Evolutionary conservation across 2,888 invertebrate species (phyloP).

Genomic region (Aradus depressus): DNA sequence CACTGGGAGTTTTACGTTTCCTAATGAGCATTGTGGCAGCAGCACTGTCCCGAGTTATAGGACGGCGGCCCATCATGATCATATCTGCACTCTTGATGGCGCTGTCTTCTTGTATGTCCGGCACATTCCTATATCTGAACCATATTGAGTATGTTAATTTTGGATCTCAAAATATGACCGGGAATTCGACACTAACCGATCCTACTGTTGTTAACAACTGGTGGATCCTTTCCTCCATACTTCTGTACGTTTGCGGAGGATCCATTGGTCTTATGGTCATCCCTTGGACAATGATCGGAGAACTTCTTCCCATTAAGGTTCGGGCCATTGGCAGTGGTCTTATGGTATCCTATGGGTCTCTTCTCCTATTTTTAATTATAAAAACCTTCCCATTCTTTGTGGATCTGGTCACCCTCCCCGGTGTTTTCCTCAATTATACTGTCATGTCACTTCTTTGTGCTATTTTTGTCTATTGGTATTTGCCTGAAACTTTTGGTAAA

Average conservation of each 20-base stretch:
- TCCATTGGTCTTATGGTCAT: constrained; percentile 45
- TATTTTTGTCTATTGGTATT: constrained; percentile 40
- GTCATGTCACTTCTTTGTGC: constrained; percentile 39
- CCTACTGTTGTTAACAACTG: constrained; percentile 8
- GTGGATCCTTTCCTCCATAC: constrained; percentile 37
- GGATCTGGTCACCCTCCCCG: constrained; percentile 37
- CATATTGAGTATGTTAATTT: constrained; percentile 18
- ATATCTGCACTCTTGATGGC: constrained; percentile 45
- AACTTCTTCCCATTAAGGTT: constrained; percentile 43
- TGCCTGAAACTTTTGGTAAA: constrained; percentile 49
- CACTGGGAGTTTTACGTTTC: constrained; percentile 44
- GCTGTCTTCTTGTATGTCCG: constrained; percentile 33
- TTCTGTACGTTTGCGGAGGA: constrained; percentile 44
- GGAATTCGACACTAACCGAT: not conserved
- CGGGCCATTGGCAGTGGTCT: constrained; percentile 43
- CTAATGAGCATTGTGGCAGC: constrained; percentile 42
- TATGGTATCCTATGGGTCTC: constrained; percentile 43
- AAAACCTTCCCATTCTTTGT: constrained; percentile 43
- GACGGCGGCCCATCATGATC: constrained; percentile 42
- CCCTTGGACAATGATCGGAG: constrained; percentile 48
- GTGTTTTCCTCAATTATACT: constrained; percentile 42
- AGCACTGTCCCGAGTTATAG: constrained; percentile 40
- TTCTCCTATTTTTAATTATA: constrained; percentile 44
- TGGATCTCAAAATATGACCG: not conserved
- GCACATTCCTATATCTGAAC: constrained; percentile 17